Conservation (phyloP, 2,888 invertebrate species). For the Drosophila mulleri region DNA sequence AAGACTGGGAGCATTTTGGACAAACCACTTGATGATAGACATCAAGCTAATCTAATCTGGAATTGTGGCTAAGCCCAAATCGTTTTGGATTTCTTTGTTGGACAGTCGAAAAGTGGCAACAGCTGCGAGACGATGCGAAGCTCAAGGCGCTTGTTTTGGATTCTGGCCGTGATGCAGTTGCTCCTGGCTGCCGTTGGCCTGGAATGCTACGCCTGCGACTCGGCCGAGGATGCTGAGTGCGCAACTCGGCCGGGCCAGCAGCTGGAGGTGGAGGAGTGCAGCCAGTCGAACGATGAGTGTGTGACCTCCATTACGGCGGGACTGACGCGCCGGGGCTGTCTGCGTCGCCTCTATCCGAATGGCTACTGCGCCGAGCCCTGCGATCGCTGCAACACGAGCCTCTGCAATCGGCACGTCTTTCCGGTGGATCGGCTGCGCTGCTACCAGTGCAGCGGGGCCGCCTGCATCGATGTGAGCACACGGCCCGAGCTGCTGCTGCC, state of each 20-base stretch:
- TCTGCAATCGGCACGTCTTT: constrained; percentile 78
- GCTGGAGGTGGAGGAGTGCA: constrained; percentile 78
- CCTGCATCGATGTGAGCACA: constrained; percentile 70
- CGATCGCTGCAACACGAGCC: constrained; percentile 72
- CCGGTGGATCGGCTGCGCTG: constrained; percentile 76
- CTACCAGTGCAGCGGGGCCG: constrained; percentile 77
- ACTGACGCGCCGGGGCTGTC: constrained; percentile 76
- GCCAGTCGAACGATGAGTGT: constrained; percentile 60
- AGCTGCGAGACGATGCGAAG: constrained; percentile 13
- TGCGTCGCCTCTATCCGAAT: constrained; percentile 70
- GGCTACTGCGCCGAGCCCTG: constrained; percentile 76
- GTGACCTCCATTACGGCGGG: constrained; percentile 77
- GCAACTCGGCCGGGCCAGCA: constrained; percentile 81
- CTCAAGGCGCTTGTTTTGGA: constrained; percentile 11
- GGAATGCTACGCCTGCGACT: constrained; percentile 81
- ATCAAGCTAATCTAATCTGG: constrained; percentile 54
- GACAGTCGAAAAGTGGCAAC: constrained; percentile 5
- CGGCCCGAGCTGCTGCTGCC: constrained; percentile 60
- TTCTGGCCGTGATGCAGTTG: constrained; percentile 14
- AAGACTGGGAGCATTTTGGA: constrained; percentile 5
- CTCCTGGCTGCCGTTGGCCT: constrained; percentile 29
- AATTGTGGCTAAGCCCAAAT: constrained; percentile 3
- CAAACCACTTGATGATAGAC: constrained; percentile 44
- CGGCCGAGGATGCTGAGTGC: constrained; percentile 73
- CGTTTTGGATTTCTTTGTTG: constrained; percentile 32